phyloP scores from a whole-genome alignment of 2,113 vertebrate genomes.

The Siniperca chuatsi region DNA sequence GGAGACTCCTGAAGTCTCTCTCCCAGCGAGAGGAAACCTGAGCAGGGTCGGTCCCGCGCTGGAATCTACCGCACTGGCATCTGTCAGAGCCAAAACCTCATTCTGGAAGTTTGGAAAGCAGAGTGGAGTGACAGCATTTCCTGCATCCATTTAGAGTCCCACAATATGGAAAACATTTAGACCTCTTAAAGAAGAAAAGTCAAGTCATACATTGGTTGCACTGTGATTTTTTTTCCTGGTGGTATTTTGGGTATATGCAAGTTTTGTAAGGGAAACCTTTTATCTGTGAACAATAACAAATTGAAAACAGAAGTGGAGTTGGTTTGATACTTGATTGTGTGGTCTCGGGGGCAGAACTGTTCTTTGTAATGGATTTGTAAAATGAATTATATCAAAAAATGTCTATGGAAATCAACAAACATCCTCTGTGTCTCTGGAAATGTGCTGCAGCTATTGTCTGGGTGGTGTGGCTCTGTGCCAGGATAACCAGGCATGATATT shows the following conservation, averaged over 20 bases:
- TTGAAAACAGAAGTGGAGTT: conserved; percentile 60
- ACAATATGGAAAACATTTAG: conserved; percentile 84
- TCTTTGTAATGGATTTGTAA: conserved; percentile 58
- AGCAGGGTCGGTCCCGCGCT: conserved; percentile 68
- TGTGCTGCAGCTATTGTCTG: conserved; percentile 51
- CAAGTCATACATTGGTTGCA: conserved; percentile 38
- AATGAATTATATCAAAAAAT: conserved; percentile 30
- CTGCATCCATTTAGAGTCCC: conserved; percentile 79
- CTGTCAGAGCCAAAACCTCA: conserved; percentile 67
- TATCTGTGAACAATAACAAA: conserved; percentile 72
- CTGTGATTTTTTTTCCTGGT: conserved; percentile 28
- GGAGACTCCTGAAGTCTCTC: conserved; percentile 52
- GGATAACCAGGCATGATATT: conserved; percentile 61
- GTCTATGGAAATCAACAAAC: conserved; percentile 49
- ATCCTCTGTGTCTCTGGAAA: conserved; percentile 48
- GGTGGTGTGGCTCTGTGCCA: conserved; percentile 40
- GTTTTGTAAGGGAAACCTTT: conserved; percentile 70
- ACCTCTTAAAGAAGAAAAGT: conserved; percentile 67
- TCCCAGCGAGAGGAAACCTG: conserved; percentile 71
- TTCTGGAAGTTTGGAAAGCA: conserved; percentile 76
- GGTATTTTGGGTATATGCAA: conserved; percentile 60
- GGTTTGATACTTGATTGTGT: conserved; percentile 62
- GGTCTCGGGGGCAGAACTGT: conserved; percentile 41
- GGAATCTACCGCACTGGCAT: conserved; percentile 78
- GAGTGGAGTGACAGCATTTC: conserved; percentile 80